A percentile compares a stretch with the other conserved stretches of the same genome.
Evolutionary conservation across 2,797 vertebrate genomes (phyloP).

Genomic region (Clarias platycephalus): DNA sequence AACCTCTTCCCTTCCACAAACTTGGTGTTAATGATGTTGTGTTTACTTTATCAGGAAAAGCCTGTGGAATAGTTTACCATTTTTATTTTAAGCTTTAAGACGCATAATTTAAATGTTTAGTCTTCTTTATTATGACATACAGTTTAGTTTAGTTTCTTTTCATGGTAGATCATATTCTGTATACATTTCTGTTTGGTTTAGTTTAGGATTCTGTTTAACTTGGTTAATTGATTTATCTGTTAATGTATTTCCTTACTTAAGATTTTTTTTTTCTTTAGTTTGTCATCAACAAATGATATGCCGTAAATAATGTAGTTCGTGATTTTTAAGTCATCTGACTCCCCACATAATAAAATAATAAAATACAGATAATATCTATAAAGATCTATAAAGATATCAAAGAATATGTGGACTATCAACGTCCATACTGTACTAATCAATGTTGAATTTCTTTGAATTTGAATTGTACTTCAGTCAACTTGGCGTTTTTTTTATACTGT

Average conservation of each 20-base stretch:
- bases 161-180: background rate
- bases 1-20: background rate
- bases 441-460: background rate
- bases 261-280: background rate
- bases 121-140: background rate
- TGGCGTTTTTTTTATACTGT: background rate
- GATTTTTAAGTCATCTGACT: background rate
- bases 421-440: background rate
- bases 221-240: background rate
- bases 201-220: background rate
- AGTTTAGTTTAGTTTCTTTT: background rate
- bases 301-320: background rate
- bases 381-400: background rate
- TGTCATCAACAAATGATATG: background rate
- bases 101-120: background rate
- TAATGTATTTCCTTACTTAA: background rate
- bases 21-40: background rate
- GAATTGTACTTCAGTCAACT: background rate
- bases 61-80: background rate
- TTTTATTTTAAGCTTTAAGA: background rate
- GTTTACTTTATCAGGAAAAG: background rate
- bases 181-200: background rate
- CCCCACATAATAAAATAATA: too few relatives aligned
- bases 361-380: too few relatives aligned
- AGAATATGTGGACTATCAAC: background rate